These are phyloP conservation scores for Mohoua ochrocephala DNA, from an alignment of 2,113 vertebrate genomes.

Conservation along the genomic window DNA sequence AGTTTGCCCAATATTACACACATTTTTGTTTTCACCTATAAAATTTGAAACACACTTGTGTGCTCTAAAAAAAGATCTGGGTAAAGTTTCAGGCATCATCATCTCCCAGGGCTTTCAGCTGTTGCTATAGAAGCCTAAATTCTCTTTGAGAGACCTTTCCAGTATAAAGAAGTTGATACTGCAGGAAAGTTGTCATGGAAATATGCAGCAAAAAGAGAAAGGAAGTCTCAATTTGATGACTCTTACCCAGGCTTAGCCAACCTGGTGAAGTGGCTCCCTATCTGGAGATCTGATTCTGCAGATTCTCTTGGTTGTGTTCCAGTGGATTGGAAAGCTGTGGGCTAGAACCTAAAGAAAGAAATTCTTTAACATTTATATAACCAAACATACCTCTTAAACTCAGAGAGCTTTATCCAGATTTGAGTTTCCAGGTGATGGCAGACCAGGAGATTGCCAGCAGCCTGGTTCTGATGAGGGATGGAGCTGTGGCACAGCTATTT, in stretches of 20 bases:
- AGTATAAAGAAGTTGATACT: background rate
- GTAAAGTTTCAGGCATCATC: conserved; percentile 2
- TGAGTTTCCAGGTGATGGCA: background rate
- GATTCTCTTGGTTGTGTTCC: background rate
- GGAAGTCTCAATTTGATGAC: background rate
- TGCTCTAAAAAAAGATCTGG: conserved; percentile 18
- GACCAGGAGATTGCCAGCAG: background rate
- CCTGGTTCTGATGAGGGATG: background rate
- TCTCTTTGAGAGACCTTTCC: conserved; percentile 40
- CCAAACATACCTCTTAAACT: background rate
- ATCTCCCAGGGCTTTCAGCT: conserved; percentile 35
- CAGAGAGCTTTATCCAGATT: background rate
- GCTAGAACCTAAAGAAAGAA: background rate
- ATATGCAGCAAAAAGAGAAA: conserved; percentile 28
- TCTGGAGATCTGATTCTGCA: background rate
- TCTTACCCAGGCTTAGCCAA: background rate
- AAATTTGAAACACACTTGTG: background rate
- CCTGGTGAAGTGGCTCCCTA: background rate
- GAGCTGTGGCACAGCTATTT: background rate
- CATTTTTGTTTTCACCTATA: background rate
- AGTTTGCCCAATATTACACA: background rate
- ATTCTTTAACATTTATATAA: background rate
- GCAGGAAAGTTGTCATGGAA: conserved; percentile 59
- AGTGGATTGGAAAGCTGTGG: background rate
- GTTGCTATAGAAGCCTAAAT: conserved; percentile 57